Conservation (phyloP, 2,797 vertebrate genomes). For the Dendrocincla tyrannina region DNA sequence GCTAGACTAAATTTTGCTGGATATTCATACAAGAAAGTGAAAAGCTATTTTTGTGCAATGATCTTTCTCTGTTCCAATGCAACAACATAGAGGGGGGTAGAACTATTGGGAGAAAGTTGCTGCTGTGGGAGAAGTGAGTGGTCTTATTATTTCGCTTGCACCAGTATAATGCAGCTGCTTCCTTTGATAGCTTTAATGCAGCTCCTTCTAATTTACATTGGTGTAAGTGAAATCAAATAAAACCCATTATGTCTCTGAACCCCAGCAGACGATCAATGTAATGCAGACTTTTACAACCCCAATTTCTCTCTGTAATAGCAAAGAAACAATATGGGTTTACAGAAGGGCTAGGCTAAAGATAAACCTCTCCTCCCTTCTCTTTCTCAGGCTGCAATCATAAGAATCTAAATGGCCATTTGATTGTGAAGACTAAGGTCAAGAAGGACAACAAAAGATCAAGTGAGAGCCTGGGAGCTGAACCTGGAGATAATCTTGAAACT, state of each 20-base stretch:
- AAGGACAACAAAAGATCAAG: slow-evolving; percentile 9
- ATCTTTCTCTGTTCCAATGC: background rate
- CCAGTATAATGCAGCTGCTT: background rate
- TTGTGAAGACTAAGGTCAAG: slow-evolving; percentile 26
- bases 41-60: slow-evolving; percentile 3
- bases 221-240: slow-evolving; percentile 65
- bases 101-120: background rate
- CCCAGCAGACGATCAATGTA: slow-evolving; percentile 56
- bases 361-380: slow-evolving; percentile 5
- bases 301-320: slow-evolving; percentile 52
- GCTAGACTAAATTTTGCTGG: slow-evolving; percentile 36
- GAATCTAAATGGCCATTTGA: slow-evolving; percentile 6
- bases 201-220: slow-evolving; percentile 52
- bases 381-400: background rate
- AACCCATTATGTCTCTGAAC: slow-evolving; percentile 42
- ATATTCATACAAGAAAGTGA: background rate
- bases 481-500: background rate
- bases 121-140: background rate
- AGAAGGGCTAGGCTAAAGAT: slow-evolving; percentile 19
- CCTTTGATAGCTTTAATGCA: slow-evolving; percentile 30
- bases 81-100: background rate
- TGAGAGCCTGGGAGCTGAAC: background rate
- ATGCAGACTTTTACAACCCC: slow-evolving; percentile 53
- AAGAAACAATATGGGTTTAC: slow-evolving; percentile 48
- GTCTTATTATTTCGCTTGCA: slow-evolving; percentile 3